Evolutionary conservation across 2,888 invertebrate genomes (phyloP), one percentile per base, ranked within the genome.

Genomic region (Pelosia muscerda): DNA sequence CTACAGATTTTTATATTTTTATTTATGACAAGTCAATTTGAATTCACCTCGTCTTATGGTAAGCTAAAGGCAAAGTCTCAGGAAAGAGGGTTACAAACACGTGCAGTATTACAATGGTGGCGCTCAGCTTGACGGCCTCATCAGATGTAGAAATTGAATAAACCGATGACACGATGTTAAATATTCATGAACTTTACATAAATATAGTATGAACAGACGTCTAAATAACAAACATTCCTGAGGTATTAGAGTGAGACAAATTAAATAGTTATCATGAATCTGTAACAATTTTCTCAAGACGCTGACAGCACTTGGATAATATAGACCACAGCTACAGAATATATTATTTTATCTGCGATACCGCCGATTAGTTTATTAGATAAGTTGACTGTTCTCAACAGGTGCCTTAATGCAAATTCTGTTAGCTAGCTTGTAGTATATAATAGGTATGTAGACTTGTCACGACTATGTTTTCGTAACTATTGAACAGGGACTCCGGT

Each of bases 371-470:
- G 74, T 86, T 83, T 84, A 83, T 84, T 81, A 87, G 90, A 90
- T 91, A 90, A 87, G 78, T 69, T 34, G 56, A 42, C n/a, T 55
- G 65, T 62, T 76, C 72, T 81, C 78, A 81, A 81, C 89, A 91
- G 89, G 90, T 92, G 89, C 84, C 81, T 86, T 86, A 86, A 91
- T 91, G 89, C 85, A 90, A 90, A 91, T 88, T 82, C 77, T 68
- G 66, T 74, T 63, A 63, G 64, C 64, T 66, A 75, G 74, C 66
- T 71, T 22, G 28, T 19, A 74, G 69, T 70, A 71, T 82, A 54
- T 67, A 71, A 65, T 68, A 65, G 76, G 68, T 65, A 76, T 60
- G 60, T 63, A n/a, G 63, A 76, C 71, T 79, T 76, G 83, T 81
- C 78, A 84, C 84, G 84, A 84, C 70, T 68, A 59, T 15, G 75